Evolutionary conservation across 2,888 invertebrate species (phyloP), one percentile per base, ranked within the genome.

Genomic region (Drosophila neotestacea): DNA sequence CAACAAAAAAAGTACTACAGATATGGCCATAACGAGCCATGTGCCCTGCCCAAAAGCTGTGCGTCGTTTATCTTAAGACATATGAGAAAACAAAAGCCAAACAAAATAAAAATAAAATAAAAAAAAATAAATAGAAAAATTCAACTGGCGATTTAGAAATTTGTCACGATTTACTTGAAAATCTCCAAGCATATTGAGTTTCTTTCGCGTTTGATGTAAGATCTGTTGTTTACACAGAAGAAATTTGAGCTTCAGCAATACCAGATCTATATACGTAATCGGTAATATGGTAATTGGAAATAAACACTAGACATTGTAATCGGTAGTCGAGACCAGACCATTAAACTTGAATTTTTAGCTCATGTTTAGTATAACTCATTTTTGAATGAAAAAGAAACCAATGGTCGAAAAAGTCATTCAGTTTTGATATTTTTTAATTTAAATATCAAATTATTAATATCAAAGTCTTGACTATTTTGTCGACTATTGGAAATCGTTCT

Each of bases 91-190:
- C 16, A 58, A 22, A 41, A 27, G 10, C 16, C 11, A 0, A 16
- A 22, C 4, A 16, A 7, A 38, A 52, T 10, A 41, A 47, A 41
- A 11, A n/a, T n/a, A n/a, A n/a, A n/a, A n/a, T n/a, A 38, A 9
- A 47, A 50, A 11, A 28, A n/a, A 32, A 51, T 30, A 32, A 48
- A 60, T 27, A 59, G 51, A 60, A 51, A 54, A 16, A 38, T 27
- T 46, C 44, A 66, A 59, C 52, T 28, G 27, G 62, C 50, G 41
- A 66, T 78, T 79, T 64, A 66, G 58, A 85, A 79, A 85, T 83
- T 77, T 85, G 82, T 83, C 82, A 83, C 82, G 86, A 85, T 73
- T 77, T 65, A 50, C 42, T 50, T 42, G 27, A 61, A 60, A 50
- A 55, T 36, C 65, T 39, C 7, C 11, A 22, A 54, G 44, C 63